These are phyloP conservation scores for Stylophora pistillata DNA, from an alignment of 64 coral and sea anemone genomes.

Conservation along the genomic window DNA sequence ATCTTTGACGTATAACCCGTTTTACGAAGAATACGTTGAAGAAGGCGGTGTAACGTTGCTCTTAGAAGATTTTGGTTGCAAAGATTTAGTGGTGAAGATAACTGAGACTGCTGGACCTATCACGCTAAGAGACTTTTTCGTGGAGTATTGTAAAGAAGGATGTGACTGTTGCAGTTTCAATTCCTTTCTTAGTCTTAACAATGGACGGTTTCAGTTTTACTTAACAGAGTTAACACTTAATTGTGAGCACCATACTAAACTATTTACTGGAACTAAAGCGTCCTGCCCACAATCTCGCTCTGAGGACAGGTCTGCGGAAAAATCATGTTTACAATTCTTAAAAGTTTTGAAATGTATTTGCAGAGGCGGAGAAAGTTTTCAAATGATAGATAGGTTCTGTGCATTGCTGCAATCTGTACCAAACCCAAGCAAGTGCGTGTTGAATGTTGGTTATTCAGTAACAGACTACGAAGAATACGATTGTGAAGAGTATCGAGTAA, in stretches of 20 bases:
- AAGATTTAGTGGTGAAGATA: neutral
- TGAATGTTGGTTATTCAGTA: neutral
- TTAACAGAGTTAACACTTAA: neutral
- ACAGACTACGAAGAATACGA: too few species aligned
- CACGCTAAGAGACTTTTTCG: neutral
- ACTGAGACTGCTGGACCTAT: neutral
- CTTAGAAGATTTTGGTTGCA: too few species aligned
- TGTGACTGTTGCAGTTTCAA: neutral
- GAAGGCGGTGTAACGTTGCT: too few species aligned
- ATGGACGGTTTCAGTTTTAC: neutral
- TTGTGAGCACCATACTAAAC: neutral
- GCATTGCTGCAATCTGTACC: neutral
- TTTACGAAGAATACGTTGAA: too few species aligned
- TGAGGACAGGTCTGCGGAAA: neutral
- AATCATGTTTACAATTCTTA: conserved; percentile 1
- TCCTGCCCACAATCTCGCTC: too few species aligned
- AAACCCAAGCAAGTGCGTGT: neutral
- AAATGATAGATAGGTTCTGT: too few species aligned
- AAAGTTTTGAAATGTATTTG: neutral
- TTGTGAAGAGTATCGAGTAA: neutral
- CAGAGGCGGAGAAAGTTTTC: too few species aligned
- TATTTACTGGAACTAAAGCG: neutral
- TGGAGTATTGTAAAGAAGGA: neutral
- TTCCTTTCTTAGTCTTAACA: neutral
- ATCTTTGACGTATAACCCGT: too few species aligned